Base-by-base conservation (phyloP, 2,888 invertebrate species). In the Panorpa germanica region DNA sequence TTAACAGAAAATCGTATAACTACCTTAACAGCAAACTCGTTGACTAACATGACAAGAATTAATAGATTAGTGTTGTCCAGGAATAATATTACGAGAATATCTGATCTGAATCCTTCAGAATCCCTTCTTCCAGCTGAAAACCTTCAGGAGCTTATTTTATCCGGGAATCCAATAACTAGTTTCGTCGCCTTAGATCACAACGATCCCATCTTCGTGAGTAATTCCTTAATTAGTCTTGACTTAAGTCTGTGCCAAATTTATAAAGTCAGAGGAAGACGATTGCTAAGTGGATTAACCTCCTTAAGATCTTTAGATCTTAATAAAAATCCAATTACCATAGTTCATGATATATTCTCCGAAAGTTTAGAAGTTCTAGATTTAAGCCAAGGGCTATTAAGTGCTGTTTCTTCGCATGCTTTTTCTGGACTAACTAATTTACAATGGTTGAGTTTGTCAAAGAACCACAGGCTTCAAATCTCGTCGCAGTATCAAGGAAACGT, bases 61-160 rank as follows among this genome's bases (percentile, higher is more conserved):
- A 58, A 66, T 42, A 52, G 53, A 4, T 47, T 80, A 21, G 64
- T 73, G 46, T 50, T 80, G 36, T 65, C 69, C 14, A 59, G 55
- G 33, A 80, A 80, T 44, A 47, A 55, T 28, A 66, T 80, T 35
- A 53, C 49, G 16, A 51, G 59, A 29, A 69, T 72, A 71, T 40
- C 53, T 3, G 58, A 59, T 26, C 47, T 74, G 20, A 61, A 58
- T 44, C 63, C 69, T 1, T 61, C 57, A 34, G 49, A 57, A 16
- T 54, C 65, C 3, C 52, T 69, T 14, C 41, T 46, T 29, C 53
- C 57, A 33, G 56, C 63, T 1, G 47, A 47, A 0, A 65, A 53
- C 27, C 50, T 80, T 27, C 58, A 57, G 41, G 56, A 53, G 22
- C 49, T 80, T n/a, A 63, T 68, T 37, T 49, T 80, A n/a, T 68